These are phyloP conservation scores for Geodia barretti DNA, from an alignment of 37 sponge, comb jelly and placozoan genomes.

Conservation along the genomic window DNA sequence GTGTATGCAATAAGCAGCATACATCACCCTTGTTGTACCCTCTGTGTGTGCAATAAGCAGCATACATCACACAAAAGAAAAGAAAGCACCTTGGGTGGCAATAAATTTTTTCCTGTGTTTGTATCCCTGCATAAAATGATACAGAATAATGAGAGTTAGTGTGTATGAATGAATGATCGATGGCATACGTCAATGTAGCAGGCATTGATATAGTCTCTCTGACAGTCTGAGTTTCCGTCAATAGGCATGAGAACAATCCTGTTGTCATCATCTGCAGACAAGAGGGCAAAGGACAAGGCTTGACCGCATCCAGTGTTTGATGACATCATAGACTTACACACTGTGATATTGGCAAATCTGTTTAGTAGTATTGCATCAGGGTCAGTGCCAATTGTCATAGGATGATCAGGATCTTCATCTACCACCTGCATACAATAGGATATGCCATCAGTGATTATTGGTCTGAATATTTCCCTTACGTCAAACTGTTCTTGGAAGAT, in stretches of 20 bases:
- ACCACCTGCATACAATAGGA: background rate
- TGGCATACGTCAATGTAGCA: slow-evolving; percentile 71
- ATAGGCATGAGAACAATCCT: slow-evolving; percentile 47
- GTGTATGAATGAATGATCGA: no score
- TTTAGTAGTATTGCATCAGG: background rate
- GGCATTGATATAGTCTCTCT: slow-evolving; percentile 80
- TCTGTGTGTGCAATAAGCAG: no score
- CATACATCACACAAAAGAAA: no score
- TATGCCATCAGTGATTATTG: background rate
- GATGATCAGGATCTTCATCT: background rate
- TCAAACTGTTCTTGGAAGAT: slow-evolving; percentile 20
- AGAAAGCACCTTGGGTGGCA: slow-evolving; percentile 82
- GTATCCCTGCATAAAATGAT: slow-evolving; percentile 76
- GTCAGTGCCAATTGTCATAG: background rate
- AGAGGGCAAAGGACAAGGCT: no score
- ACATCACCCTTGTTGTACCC: no score
- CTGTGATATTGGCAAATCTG: slow-evolving; percentile 54
- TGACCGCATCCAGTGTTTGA: no score
- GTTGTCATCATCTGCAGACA: slow-evolving; percentile 67
- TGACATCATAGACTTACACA: no score
- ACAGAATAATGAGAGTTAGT: no score
- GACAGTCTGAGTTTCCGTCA: slow-evolving; percentile 13
- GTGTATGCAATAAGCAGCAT: no score
- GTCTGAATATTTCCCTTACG: slow-evolving; percentile 7
- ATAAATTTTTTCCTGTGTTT: slow-evolving; percentile 47